Conservation (phyloP, 2,113 vertebrate species). For the Eclectus roratus region DNA sequence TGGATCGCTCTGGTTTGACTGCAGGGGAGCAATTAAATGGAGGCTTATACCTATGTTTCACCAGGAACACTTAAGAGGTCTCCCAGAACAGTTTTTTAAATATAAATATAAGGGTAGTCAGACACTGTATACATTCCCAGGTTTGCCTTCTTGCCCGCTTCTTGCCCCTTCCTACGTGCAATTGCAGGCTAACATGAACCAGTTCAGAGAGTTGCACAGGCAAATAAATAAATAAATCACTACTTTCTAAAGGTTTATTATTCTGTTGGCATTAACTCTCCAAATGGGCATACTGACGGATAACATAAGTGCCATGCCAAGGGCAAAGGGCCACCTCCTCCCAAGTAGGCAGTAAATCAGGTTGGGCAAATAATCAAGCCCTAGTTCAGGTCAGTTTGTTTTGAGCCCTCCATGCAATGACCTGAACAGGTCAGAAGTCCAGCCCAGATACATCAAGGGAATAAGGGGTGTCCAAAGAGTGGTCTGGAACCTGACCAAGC, state of each 20-base stretch:
- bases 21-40: not conserved
- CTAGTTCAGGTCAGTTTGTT: not conserved
- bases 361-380: not conserved
- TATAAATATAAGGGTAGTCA: not conserved
- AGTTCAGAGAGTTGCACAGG: not conserved
- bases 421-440: not conserved
- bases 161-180: not conserved
- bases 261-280: not conserved
- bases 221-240: not conserved
- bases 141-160: rapidly evolving
- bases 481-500: not conserved
- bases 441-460: not conserved
- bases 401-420: rapidly evolving
- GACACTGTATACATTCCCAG: not conserved
- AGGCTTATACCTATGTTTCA: not conserved
- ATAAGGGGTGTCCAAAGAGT: not conserved
- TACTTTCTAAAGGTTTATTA: not conserved
- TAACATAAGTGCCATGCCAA: not conserved
- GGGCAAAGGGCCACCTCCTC: not conserved
- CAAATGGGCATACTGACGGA: not conserved
- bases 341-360: not conserved
- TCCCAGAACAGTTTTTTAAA: not conserved
- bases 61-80: not conserved
- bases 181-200: not conserved
- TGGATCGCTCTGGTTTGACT: not conserved